Percentiles rank a stretch among this genome's conserved stretches.
These are phyloP conservation scores for Arctopsyche grandis DNA, from an alignment of 1,140 invertebrate species.

Conservation along the genomic window DNA sequence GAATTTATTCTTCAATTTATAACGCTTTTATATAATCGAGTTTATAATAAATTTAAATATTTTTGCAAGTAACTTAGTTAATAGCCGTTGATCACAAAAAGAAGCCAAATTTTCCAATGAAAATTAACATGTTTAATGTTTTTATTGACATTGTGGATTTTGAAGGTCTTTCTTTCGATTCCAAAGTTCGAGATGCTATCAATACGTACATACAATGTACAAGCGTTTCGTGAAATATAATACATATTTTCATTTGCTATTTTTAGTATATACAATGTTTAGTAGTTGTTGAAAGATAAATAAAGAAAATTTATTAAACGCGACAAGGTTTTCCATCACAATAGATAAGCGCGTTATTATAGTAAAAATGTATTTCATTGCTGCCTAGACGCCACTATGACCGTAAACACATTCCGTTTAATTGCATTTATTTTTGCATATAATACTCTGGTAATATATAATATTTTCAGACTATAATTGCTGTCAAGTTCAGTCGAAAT, in stretches of 20 bases:
- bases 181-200: no score
- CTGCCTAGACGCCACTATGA: neutral
- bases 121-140: no score
- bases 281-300: neutral
- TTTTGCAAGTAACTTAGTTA: no score
- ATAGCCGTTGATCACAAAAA: no score
- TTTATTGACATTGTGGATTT: no score
- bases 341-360: neutral
- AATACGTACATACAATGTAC: no score
- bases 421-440: neutral
- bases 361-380: neutral
- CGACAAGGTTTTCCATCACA: neutral
- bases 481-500: neutral
- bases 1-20: neutral
- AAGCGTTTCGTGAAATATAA: no score
- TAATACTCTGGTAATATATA: neutral
- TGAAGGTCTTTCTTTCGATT: no score
- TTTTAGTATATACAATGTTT: neutral
- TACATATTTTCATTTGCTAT: no score
- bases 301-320: constrained; percentile 8
- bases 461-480: no score
- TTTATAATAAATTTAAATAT: neutral
- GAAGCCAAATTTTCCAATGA: no score
- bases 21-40: neutral
- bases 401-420: neutral